These are phyloP conservation scores for Drosophila burlai DNA, from an alignment of 1,140 invertebrate species.

Conservation along the genomic window DNA sequence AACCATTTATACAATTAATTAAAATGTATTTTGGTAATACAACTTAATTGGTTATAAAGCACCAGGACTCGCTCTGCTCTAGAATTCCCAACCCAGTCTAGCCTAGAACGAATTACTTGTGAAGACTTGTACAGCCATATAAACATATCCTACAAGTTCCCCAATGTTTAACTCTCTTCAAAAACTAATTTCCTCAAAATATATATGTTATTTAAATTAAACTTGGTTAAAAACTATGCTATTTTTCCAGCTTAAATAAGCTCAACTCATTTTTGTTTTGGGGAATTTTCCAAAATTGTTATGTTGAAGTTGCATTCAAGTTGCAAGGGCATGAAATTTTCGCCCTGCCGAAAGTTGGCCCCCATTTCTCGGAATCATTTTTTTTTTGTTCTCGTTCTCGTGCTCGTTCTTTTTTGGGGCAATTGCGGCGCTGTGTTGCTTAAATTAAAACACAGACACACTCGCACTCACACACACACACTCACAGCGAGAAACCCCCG, in stretches of 20 bases:
- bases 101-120: not conserved
- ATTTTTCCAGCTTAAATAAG: not conserved
- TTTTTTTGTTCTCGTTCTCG: not conserved
- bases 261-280: not conserved
- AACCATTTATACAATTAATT: no score
- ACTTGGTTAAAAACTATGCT: not conserved
- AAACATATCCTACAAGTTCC: not conserved
- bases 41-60: no score
- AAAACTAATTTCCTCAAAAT: not conserved
- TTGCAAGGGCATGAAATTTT: constrained; percentile 18
- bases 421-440: constrained; percentile 67
- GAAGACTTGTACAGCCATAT: not conserved
- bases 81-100: not conserved
- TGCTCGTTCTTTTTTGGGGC: constrained; percentile 37
- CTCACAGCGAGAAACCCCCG: constrained; percentile 9
- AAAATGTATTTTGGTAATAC: no score
- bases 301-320: constrained; percentile 3
- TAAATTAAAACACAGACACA: constrained; percentile 71
- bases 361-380: constrained; percentile 2
- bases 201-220: not conserved
- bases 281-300: not conserved
- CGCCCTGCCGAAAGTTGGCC: constrained; percentile 2
- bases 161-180: not conserved
- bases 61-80: no score
- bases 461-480: constrained; percentile 21